phyloP scores from a whole-genome alignment of 1,140 invertebrate genomes.

The Orussus abietinus region DNA sequence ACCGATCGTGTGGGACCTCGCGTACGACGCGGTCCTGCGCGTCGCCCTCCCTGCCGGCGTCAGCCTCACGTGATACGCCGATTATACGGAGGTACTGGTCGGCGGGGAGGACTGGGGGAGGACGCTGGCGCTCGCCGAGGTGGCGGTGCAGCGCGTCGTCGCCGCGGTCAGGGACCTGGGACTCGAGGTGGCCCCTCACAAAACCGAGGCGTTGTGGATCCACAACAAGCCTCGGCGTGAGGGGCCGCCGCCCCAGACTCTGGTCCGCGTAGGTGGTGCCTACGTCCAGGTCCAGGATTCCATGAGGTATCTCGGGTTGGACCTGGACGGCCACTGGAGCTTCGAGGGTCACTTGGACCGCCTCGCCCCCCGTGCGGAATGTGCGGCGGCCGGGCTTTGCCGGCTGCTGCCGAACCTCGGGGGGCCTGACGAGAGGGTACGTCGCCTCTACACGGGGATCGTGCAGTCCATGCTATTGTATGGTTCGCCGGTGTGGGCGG shows the following conservation, averaged over 20 bases:
- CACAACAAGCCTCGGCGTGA: neutral
- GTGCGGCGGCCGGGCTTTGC: neutral
- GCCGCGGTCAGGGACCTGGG: neutral
- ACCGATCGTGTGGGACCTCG: slow-evolving; percentile 29
- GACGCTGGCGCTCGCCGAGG: neutral
- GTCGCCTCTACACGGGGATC: slow-evolving; percentile 1
- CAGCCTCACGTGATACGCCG: slow-evolving; percentile 12
- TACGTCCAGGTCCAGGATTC: neutral
- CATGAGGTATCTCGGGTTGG: neutral
- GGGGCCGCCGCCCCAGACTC: neutral
- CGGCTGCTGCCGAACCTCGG: neutral
- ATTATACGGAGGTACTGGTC: slow-evolving; percentile 15
- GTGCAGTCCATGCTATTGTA: neutral
- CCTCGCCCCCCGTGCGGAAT: neutral
- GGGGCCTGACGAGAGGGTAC: neutral
- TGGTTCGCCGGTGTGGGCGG: neutral
- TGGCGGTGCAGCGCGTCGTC: neutral
- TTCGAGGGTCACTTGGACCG: too few species aligned
- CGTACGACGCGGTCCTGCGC: slow-evolving; percentile 26
- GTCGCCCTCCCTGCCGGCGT: slow-evolving; percentile 11
- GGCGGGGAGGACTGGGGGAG: neutral
- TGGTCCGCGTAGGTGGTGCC: neutral
- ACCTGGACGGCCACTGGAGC: neutral
- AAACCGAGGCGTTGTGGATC: neutral
- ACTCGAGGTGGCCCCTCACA: too few species aligned